A percentile compares a stretch with the other conserved stretches of the same genome.
Evolutionary conservation across 2,888 invertebrate species (phyloP).

Genomic region (Acheta domesticus): DNA sequence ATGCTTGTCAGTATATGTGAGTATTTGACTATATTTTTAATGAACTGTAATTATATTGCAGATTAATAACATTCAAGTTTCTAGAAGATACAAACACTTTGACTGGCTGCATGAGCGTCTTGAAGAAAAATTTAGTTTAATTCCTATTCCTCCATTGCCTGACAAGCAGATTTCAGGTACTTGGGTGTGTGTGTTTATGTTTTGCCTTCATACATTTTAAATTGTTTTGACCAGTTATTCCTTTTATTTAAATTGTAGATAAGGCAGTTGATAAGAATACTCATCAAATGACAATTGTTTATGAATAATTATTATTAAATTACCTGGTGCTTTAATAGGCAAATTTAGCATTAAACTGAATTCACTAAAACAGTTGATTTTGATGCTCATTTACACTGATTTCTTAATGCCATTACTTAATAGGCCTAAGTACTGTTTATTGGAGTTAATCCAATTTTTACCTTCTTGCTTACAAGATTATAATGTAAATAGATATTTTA

Average conservation of each 20-base stretch:
- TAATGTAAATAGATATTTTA: too few species aligned
- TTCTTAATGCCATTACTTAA: too few species aligned
- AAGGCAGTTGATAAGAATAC: too few species aligned
- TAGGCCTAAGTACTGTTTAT: too few species aligned
- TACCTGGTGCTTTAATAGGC: too few species aligned
- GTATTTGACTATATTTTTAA: neutral
- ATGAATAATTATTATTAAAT: too few species aligned
- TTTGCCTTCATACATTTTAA: neutral
- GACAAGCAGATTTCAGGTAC: conserved; percentile 91
- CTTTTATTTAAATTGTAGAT: neutral
- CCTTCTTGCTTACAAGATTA: too few species aligned
- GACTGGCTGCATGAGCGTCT: conserved; percentile 97
- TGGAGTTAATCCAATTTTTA: too few species aligned
- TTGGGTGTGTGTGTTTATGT: conserved; percentile 20
- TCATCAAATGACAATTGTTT: too few species aligned
- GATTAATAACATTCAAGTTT: conserved; percentile 89
- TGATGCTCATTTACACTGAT: too few species aligned
- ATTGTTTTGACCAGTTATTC: conserved; percentile 21
- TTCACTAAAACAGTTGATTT: too few species aligned
- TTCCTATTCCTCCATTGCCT: conserved; percentile 94
- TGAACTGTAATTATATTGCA: conserved; percentile 43
- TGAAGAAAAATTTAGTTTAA: conserved; percentile 88
- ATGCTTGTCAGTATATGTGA: neutral
- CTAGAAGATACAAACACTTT: conserved; percentile 95
- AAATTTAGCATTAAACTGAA: too few species aligned